Evolutionary conservation across 2,113 vertebrate species (phyloP), one percentile per base, ranked within the genome.

Genomic region (Cavia aperea): DNA sequence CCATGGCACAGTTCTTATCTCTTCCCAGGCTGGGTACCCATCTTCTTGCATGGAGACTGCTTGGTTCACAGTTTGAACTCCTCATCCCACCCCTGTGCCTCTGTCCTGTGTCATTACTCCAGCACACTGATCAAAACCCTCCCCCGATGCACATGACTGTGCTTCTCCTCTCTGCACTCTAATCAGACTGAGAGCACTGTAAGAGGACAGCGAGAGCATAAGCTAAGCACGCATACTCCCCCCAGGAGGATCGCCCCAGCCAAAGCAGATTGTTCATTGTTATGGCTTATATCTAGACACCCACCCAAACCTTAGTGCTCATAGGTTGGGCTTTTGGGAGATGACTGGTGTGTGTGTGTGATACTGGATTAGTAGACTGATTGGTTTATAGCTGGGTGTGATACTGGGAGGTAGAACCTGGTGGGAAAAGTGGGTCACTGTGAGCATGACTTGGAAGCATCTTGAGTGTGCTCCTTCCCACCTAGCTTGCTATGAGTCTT

Each of bases 1-100:
- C 11, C 4, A 2, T 0, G 2, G 31, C 0, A 0, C 0, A 0
- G 43, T 14, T 36, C 81, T 73, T 65, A 12, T 16, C 5, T 62
- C 31, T n/a, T 58, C 33, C n/a, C 60, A 12, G 11, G 77, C 26
- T 81, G 46, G 63, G 43, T n/a, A 26, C 4, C 16, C 73, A n/a
- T 89, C 86, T 46, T 21, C 49, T 81, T 81, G 8, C 39, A 58
- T 43, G 19, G 19, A 0, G 4, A 66, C 56, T 33, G 3, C 26
- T 70, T 66, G 13, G 39, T 68, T 89, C 73, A 60, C 11, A 56
- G 26, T 18, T n/a, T 7, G 23, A 51, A 43, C 2, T 21, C 56
- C 11, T 81, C 19, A 46, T 31, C 16, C 4, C 19, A 31, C 13
- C 13, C 23, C 26, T 14, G 33, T 5, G 15, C 14, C 65, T 72